Conservation (phyloP, 2,113 vertebrate genomes). For the Eulemur macaco region DNA sequence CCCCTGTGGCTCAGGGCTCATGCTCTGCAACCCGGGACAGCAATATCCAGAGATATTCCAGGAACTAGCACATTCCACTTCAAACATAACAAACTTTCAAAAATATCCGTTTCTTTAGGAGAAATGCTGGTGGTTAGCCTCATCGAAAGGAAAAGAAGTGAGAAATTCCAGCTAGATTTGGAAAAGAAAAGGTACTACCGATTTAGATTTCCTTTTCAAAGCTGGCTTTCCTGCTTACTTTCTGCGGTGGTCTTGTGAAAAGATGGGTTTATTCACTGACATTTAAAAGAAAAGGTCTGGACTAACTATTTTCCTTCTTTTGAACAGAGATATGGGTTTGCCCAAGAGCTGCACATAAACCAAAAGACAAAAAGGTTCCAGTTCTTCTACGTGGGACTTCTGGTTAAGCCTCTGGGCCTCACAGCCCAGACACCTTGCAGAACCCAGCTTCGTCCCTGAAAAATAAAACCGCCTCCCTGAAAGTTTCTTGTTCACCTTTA, state of each 20-base stretch:
- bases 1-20: not conserved
- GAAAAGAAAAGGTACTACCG: not conserved
- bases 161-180: not conserved
- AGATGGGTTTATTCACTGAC: not conserved
- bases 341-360: not conserved
- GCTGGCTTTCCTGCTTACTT: not conserved
- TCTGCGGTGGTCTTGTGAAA: not conserved
- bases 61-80: not conserved
- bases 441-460: not conserved
- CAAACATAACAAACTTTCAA: not conserved
- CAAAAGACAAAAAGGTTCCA: not conserved
- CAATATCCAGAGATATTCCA: not conserved
- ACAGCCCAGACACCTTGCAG: too few relatives aligned
- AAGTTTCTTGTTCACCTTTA: not conserved
- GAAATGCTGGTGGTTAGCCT: slow-evolving; percentile 46
- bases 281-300: not conserved
- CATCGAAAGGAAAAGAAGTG: not conserved
- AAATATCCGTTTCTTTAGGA: slow-evolving; percentile 56
- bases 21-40: not conserved
- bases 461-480: slow-evolving; percentile 22
- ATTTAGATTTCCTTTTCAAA: not conserved
- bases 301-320: not conserved
- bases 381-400: not conserved
- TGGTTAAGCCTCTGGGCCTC: not conserved
- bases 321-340: not conserved